Base-by-base conservation (phyloP, 2,113 vertebrate species). In the Cynoglossus semilaevis region DNA sequence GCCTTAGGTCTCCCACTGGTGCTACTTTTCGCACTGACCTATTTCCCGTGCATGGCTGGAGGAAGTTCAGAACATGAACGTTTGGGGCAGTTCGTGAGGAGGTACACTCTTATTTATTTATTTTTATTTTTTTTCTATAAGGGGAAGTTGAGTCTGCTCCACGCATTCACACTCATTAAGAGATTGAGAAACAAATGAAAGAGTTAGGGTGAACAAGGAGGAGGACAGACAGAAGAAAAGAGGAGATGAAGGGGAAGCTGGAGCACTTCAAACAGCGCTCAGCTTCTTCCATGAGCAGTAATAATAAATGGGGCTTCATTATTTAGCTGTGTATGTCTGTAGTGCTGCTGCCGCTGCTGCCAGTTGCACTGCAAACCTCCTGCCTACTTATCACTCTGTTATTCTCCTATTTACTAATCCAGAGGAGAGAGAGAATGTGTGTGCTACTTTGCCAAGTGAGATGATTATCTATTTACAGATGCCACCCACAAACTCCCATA, bases 401-500 rank as follows among this genome's bases (percentile, higher is more conserved):
- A 67, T 70, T 74, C 52, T 67, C 37, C 64, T 61, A 77, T 79
- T 77, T 82, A 53, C 61, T 63, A 59, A 81, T 73, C 61, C 59
- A 81, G 72, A 52, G 50, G 46, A 67, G 43, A 70, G 68, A 66
- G 17, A 42, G 8, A 59, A 57, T 63, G 68, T 64, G 19, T 56
- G 69, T 71, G 8, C 16, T 67, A 34, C 53, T 63, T 72, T 75
- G 71, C 71, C 62, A 67, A 66, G 79, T 74, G 85, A 88, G 84
- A 85, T 85, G 77, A 87, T 88, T 85, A 85, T 85, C 82, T 90
- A 85, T 90, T 87, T 88, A 83, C 82, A 88, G 85, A 88, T 76
- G 82, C 84, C 87, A 86, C 85, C 88, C 87, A 88, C 85, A 79
- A 85, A 88, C 87, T 88, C 85, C 82, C 83, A 79, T 82, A 87